Evolutionary conservation across 2,113 vertebrate genomes (phyloP), one percentile per base, ranked within the genome.

Genomic region (Paedocypris sp.): DNA sequence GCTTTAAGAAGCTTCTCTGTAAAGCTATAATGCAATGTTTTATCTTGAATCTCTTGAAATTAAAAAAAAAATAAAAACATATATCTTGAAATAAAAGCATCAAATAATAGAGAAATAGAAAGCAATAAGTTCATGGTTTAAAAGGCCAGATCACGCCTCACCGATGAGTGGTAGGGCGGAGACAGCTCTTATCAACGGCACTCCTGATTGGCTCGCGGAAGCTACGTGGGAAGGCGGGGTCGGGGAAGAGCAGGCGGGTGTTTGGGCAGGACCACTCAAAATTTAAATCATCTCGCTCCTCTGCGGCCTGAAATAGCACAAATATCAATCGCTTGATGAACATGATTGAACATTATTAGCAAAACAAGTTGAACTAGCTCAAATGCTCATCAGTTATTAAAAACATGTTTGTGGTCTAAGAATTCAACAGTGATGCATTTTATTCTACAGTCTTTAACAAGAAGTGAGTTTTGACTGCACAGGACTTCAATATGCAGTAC

Each of bases 201-300:
- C 88, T 97, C 48, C 93, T 92, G 77, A 99, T 87, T n/a, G 94
- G 94, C 16, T 98, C 94, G 1, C 94, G 88, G 36, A 99, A 87
- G 65, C 87, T 94, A 7, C 88, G 89, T 32, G 95, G 93, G 73
- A 87, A 99, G 77, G 92, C 76, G 0, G 95, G 95, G 57, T 99
- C 95, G 26, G 94, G 92, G 73, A 96, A 99, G 10, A 99, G 87
- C 58, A 98, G 90, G 73, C 90, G 94, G 9, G 94, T 97, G 82
- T 99, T 98, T 0, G 95, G 95, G 75, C 95, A 99, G 20, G 90
- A 93, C 93, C 93, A 98, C 19, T 99, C 94, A 48, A 97, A 99
- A 71, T 97, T 99, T 22, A 89, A 92, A 80, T 99, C 94, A 0
- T 99, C 95, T 67, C 97, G 76, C 73, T 97, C 92, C n/a, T 78